Percentiles rank a stretch among this genome's conserved stretches.
Evolutionary conservation across 2,888 invertebrate genomes (phyloP).

Genomic region (Eupithecia subfuscata): DNA sequence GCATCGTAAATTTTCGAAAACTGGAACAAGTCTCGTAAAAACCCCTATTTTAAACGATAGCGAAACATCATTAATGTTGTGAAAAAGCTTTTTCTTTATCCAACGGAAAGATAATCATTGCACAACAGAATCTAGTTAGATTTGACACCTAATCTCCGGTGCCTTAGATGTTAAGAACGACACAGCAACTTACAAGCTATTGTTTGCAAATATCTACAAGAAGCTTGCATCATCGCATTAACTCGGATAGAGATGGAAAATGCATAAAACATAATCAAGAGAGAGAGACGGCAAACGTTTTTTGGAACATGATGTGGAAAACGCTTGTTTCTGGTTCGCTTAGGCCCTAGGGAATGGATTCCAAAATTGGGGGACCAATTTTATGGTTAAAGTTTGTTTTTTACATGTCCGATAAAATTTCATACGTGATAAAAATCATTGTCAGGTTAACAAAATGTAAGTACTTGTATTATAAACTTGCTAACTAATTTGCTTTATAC

Average conservation of each 20-base stretch:
- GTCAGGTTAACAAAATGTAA: not conserved
- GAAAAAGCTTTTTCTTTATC: not conserved
- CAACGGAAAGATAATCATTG: slow-evolving; percentile 32
- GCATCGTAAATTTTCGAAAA: not conserved
- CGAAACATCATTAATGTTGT: not conserved
- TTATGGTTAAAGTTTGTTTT: not conserved
- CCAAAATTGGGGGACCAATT: not conserved
- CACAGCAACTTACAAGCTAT: slow-evolving; percentile 78
- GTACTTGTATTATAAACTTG: not conserved
- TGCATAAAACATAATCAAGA: slow-evolving; percentile 39
- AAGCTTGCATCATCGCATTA: slow-evolving; percentile 65
- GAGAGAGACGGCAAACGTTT: slow-evolving; percentile 18
- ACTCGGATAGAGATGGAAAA: slow-evolving; percentile 48
- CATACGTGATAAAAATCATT: not conserved
- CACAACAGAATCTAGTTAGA: slow-evolving; percentile 60
- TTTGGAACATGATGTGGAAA: slow-evolving; percentile 1
- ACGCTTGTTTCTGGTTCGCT: not conserved
- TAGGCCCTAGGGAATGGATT: not conserved
- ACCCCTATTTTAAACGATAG: not conserved
- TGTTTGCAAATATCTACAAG: slow-evolving; percentile 81
- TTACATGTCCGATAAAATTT: not conserved
- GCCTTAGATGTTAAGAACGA: slow-evolving; percentile 69
- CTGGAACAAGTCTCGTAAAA: not conserved
- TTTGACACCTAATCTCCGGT: slow-evolving; percentile 71
- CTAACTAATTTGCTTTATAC: not conserved